A percentile compares a stretch with the other conserved stretches of the same genome.
Evolutionary conservation across 1,140 invertebrate species (phyloP).

Genomic region (Reticulitermes speratus): DNA sequence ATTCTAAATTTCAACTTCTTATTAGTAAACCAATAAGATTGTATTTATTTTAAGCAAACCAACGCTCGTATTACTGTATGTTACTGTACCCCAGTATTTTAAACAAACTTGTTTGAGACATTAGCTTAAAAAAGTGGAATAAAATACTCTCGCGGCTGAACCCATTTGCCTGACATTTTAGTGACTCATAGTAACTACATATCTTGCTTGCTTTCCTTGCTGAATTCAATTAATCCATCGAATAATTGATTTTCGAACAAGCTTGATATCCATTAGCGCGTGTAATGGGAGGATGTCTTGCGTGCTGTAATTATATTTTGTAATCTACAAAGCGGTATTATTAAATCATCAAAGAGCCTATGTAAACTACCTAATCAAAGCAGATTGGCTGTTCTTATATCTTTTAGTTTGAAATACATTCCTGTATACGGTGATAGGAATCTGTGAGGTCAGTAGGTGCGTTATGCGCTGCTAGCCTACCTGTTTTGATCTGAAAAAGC

Average conservation of each 20-base stretch:
- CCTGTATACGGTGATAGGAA: background rate
- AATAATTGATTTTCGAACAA: constrained; percentile 11
- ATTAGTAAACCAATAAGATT: no score
- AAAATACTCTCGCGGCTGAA: background rate
- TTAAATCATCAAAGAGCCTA: background rate
- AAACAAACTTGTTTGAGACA: background rate
- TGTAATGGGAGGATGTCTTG: background rate
- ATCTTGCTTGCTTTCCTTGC: background rate
- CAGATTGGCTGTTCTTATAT: no score
- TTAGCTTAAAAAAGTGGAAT: background rate
- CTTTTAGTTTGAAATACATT: background rate
- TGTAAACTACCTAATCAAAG: no score
- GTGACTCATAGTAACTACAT: background rate
- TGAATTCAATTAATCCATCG: background rate
- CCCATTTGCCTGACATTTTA: background rate
- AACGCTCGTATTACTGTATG: no score
- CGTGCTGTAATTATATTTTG: background rate
- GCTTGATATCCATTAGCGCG: background rate
- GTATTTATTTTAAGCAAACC: no score
- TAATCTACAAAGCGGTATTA: background rate
- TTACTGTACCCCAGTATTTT: background rate
- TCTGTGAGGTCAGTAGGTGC: background rate
- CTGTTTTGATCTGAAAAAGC: no score
- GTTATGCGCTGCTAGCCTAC: background rate
- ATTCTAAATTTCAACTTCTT: no score